Evolutionary conservation across 2,888 invertebrate species (phyloP).

Genomic region (Drosophila villosipedis): DNA sequence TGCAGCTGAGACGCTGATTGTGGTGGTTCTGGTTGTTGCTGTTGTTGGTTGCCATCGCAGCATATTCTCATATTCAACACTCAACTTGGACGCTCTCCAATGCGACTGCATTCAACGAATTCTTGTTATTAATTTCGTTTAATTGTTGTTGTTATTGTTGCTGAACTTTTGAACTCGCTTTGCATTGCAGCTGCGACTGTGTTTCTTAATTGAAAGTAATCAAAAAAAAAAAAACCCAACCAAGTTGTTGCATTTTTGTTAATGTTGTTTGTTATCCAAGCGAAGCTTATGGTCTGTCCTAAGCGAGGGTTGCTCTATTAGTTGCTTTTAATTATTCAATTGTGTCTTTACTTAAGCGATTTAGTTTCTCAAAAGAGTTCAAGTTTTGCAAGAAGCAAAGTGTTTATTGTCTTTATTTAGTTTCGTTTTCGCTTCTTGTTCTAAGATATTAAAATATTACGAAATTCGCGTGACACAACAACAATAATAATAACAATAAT

Average conservation of each 20-base stretch:
- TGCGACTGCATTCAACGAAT: slow-evolving; percentile 32
- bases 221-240: slow-evolving; percentile 11
- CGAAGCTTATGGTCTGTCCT: not conserved
- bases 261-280: slow-evolving; percentile 4
- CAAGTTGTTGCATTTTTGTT: slow-evolving; percentile 37
- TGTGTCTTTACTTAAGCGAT: not conserved
- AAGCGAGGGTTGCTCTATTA: slow-evolving; percentile 21
- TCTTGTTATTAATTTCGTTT: slow-evolving; percentile 13
- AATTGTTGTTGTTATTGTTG: slow-evolving; percentile 24
- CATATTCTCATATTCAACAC: slow-evolving; percentile 31
- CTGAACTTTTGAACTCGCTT: slow-evolving; percentile 56
- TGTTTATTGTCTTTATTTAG: not conserved
- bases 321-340: not conserved
- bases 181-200: slow-evolving; percentile 22
- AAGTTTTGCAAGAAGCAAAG: not conserved
- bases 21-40: slow-evolving; percentile 41
- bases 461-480: slow-evolving; percentile 7
- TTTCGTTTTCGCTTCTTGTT: slow-evolving; percentile 1
- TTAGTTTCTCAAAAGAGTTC: not conserved
- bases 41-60: slow-evolving; percentile 46
- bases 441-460: not conserved
- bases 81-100: slow-evolving; percentile 38
- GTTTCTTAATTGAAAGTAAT: slow-evolving; percentile 61
- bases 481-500: slow-evolving; percentile 1
- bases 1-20: slow-evolving; percentile 58